Conservation (phyloP, 2,888 invertebrate genomes). For the Patella pellucida region DNA sequence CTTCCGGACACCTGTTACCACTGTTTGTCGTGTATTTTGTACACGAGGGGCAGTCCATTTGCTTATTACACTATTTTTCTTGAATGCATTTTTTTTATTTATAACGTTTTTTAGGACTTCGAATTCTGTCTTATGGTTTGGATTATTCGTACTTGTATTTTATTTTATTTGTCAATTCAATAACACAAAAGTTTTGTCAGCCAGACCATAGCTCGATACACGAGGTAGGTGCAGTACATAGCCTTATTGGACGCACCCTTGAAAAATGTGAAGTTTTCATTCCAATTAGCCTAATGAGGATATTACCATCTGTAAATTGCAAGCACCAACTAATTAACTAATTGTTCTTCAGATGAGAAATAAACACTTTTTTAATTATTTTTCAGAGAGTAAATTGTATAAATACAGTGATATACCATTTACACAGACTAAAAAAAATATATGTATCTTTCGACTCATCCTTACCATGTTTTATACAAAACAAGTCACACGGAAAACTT, state of each 20-base stretch:
- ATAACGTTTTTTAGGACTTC: too few species aligned
- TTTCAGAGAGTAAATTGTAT: too few species aligned
- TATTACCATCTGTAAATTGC: background rate
- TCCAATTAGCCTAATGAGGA: background rate
- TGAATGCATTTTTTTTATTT: too few species aligned
- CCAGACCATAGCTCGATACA: background rate
- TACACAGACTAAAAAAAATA: too few species aligned
- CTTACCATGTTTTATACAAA: background rate
- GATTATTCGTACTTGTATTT: too few species aligned
- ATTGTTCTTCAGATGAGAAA: background rate
- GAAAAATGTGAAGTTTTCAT: conserved; percentile 5
- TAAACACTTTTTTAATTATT: background rate
- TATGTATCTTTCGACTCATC: too few species aligned
- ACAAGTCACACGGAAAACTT: background rate
- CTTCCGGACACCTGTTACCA: too few species aligned
- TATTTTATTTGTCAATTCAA: background rate
- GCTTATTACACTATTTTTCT: too few species aligned
- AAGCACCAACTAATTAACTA: background rate
- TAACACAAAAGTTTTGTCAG: background rate
- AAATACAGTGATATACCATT: too few species aligned
- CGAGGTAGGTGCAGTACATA: background rate
- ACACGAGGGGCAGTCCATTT: too few species aligned
- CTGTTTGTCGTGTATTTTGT: too few species aligned
- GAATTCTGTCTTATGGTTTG: too few species aligned
- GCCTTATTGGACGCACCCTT: background rate